A percentile compares a stretch with the other conserved stretches of the same genome.
Conservation (phyloP, 2,797 vertebrate species). For the Perodicticus potto region DNA sequence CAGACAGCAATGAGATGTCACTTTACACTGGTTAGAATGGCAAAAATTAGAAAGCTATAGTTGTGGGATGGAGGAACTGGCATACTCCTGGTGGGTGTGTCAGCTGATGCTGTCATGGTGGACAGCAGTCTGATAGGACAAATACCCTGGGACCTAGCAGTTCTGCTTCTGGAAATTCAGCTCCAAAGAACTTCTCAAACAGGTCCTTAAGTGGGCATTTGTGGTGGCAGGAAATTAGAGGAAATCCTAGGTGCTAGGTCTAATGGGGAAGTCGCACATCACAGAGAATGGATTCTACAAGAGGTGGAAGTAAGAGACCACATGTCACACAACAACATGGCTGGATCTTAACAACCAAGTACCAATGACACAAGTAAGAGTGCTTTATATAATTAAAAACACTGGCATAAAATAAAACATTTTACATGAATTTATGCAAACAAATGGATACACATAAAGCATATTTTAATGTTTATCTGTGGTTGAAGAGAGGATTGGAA, state of each 20-base stretch:
- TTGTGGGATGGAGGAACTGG: not conserved
- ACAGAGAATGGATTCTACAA: not conserved
- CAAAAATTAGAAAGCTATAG: not conserved
- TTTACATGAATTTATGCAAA: not conserved
- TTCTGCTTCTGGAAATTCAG: not conserved
- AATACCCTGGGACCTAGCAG: not conserved
- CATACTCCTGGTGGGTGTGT: not conserved
- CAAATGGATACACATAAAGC: not conserved
- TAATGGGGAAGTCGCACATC: not conserved
- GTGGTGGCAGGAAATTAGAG: not conserved
- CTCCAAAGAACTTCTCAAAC: not conserved
- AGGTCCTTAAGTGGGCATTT: not conserved
- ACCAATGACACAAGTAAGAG: not conserved
- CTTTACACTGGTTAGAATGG: not conserved
- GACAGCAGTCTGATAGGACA: not conserved
- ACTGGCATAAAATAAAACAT: not conserved
- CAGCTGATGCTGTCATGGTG: not conserved
- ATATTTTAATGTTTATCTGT: constrained; percentile 1
- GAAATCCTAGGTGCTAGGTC: not conserved
- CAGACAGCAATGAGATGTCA: not conserved
- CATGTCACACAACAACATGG: not conserved
- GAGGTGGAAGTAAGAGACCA: not conserved
- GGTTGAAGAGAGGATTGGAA: not conserved
- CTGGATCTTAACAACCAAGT: not conserved
- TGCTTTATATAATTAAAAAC: not conserved